Percentiles rank a stretch among this genome's conserved stretches.
These are phyloP conservation scores for Cheirogaleus major DNA, from an alignment of 2,797 vertebrate genomes.

Conservation along the genomic window DNA sequence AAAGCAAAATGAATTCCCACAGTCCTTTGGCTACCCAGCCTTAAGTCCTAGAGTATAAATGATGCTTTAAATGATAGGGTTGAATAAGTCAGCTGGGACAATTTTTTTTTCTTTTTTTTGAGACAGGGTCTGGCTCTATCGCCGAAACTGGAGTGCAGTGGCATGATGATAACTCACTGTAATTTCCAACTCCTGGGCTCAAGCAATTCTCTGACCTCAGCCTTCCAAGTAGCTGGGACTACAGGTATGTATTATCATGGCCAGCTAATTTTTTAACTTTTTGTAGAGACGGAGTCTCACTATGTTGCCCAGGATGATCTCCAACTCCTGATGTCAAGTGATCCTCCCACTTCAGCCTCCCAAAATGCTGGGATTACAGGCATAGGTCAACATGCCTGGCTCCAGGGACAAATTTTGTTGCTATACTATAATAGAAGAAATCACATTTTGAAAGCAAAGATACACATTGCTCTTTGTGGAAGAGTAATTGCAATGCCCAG, in stretches of 20 bases:
- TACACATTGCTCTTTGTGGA: neutral
- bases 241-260: neutral
- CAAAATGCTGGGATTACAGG: neutral
- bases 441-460: constrained; percentile 27
- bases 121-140: neutral
- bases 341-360: neutral
- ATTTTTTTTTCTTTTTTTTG: neutral
- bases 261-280: neutral
- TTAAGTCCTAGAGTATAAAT: constrained; percentile 14
- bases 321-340: neutral
- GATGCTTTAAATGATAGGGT: neutral
- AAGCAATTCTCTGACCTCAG: neutral
- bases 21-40: neutral
- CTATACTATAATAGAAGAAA: neutral
- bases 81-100: neutral
- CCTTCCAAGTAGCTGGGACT: neutral
- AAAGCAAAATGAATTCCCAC: constrained; percentile 7
- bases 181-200: neutral
- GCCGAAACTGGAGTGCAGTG: neutral
- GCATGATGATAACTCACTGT: neutral
- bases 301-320: neutral
- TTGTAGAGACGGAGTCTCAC: neutral
- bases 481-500: constrained; percentile 12
- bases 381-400: neutral
- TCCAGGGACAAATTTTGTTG: constrained; percentile 11